These are phyloP conservation scores for Teleogryllus oceanicus DNA, from an alignment of 2,888 invertebrate genomes.

Conservation along the genomic window DNA sequence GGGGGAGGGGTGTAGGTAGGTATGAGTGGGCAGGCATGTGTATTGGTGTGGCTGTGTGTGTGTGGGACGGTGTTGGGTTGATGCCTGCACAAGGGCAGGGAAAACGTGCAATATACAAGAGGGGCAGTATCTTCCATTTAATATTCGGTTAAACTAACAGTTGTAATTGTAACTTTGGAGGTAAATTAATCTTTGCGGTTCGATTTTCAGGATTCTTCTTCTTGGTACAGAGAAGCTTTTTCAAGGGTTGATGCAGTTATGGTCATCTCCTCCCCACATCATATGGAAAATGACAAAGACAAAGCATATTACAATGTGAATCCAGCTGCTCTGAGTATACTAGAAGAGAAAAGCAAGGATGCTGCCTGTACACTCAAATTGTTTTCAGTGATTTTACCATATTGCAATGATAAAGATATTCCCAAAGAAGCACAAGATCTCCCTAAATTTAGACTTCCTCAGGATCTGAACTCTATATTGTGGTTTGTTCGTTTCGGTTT, in stretches of 20 bases:
- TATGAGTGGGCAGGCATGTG: no score
- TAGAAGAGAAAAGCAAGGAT: conserved; percentile 18
- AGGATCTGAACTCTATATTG: background rate
- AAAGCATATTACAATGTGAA: background rate
- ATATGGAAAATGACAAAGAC: conserved; percentile 18
- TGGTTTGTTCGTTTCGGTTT: background rate
- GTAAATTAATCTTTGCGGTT: background rate
- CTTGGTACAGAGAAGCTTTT: background rate
- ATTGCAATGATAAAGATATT: background rate
- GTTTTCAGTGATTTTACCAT: background rate
- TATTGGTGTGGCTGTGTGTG: no score
- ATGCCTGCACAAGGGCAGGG: no score
- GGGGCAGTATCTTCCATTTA: no score
- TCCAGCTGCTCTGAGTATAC: background rate
- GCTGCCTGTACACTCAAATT: background rate
- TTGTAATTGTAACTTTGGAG: no score
- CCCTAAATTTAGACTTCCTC: background rate
- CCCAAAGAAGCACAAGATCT: background rate
- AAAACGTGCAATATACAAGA: no score
- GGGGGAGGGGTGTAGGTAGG: no score
- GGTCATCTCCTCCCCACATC: background rate
- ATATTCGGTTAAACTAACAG: no score
- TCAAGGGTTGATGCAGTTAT: background rate
- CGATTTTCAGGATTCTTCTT: background rate
- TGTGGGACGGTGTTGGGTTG: no score